Conservation (phyloP, 2,113 vertebrate species). For the Urocitellus parryii region DNA sequence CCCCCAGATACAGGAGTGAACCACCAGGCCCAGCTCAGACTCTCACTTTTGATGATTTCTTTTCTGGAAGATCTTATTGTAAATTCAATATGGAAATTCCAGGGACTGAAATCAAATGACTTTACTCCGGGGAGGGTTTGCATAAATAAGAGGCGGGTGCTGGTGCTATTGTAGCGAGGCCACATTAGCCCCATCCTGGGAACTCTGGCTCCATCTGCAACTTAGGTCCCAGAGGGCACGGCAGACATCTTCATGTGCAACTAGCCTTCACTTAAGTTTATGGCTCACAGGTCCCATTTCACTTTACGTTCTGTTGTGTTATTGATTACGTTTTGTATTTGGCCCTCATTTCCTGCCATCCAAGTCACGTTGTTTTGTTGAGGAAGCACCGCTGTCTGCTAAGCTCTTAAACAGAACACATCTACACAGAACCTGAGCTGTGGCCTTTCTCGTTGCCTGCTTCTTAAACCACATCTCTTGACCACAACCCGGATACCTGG, state of each 20-base stretch:
- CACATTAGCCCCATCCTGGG: not conserved
- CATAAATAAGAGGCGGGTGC: not conserved
- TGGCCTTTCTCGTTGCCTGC: not conserved
- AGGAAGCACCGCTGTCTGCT: too few relatives aligned
- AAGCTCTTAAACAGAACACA: not conserved
- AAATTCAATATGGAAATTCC: not conserved
- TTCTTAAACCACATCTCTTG: not conserved
- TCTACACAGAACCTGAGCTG: not conserved
- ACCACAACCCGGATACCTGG: not conserved
- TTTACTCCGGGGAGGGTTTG: not conserved
- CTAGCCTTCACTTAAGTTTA: not conserved
- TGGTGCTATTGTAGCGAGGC: not conserved
- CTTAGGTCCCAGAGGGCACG: not conserved
- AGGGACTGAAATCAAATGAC: not conserved
- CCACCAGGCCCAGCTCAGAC: too few relatives aligned
- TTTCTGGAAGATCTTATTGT: not conserved
- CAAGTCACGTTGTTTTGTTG: not conserved
- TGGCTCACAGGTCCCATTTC: not conserved
- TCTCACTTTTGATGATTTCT: not conserved
- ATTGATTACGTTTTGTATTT: not conserved
- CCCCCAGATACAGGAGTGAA: too few relatives aligned
- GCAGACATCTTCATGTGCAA: not conserved
- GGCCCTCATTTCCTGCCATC: not conserved
- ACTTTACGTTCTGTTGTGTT: not conserved
- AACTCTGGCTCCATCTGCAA: not conserved